Conservation (phyloP, 2,888 invertebrate genomes). For the Toxonevra muliebris region DNA sequence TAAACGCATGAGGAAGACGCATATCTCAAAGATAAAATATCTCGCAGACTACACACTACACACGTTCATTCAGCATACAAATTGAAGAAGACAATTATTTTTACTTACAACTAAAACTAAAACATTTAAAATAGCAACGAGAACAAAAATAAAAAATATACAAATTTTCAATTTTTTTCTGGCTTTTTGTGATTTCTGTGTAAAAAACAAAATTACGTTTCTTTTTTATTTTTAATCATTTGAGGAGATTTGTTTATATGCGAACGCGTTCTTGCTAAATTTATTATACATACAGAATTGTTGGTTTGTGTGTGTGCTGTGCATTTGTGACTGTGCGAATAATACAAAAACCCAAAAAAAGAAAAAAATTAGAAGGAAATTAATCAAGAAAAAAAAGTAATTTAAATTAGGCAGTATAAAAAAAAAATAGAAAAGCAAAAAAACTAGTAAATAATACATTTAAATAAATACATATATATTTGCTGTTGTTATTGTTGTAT, state of each 20-base stretch:
- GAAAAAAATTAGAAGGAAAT: slow-evolving; percentile 10
- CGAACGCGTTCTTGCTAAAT: too few relatives aligned
- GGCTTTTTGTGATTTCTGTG: too few relatives aligned
- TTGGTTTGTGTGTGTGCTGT: neutral
- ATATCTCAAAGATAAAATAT: too few relatives aligned
- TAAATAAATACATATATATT: slow-evolving; percentile 26
- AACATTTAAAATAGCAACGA: neutral
- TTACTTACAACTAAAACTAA: neutral
- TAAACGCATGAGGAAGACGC: slow-evolving; percentile 2
- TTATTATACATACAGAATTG: too few relatives aligned
- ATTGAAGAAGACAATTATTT: too few relatives aligned
- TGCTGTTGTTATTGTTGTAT: slow-evolving; percentile 31
- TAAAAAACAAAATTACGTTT: too few relatives aligned
- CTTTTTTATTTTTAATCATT: too few relatives aligned
- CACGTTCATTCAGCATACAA: too few relatives aligned
- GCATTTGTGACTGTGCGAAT: neutral
- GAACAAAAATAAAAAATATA: neutral
- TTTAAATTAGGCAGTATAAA: neutral
- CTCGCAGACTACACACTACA: too few relatives aligned
- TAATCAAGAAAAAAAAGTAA: slow-evolving; percentile 9
- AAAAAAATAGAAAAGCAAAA: neutral
- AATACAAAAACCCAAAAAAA: neutral
- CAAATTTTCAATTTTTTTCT: neutral
- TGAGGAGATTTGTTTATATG: too few relatives aligned
- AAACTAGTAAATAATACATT: neutral